Evolutionary conservation across 1,140 invertebrate genomes (phyloP).

Genomic region (Drusus annulatus): DNA sequence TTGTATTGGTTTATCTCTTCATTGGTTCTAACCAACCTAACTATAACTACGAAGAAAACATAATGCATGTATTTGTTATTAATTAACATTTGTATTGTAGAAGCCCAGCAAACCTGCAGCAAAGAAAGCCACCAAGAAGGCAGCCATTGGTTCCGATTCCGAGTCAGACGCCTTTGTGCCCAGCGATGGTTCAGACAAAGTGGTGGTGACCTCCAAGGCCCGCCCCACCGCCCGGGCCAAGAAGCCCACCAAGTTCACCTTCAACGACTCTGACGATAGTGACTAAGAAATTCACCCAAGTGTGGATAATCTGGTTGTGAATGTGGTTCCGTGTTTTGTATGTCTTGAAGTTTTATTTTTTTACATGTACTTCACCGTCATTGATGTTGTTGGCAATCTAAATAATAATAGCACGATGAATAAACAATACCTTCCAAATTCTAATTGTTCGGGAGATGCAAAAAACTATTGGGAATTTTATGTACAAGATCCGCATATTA

Average conservation of each 20-base stretch:
- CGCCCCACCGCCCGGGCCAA: slow-evolving; percentile 55
- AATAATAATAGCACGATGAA: no score
- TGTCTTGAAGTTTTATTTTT: slow-evolving; percentile 13
- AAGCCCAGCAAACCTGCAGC: slow-evolving; percentile 62
- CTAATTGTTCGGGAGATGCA: no score
- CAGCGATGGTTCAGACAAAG: slow-evolving; percentile 38
- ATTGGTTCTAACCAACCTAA: no score
- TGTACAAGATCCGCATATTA: no score
- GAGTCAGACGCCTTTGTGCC: slow-evolving; percentile 57
- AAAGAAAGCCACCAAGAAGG: slow-evolving; percentile 63
- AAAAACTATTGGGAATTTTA: no score
- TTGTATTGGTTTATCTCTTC: no score
- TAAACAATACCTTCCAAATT: no score
- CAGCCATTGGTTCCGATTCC: slow-evolving; percentile 58
- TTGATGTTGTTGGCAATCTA: no score
- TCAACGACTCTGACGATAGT: slow-evolving; percentile 63
- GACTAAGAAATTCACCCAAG: background rate
- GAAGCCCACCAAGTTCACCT: slow-evolving; percentile 62
- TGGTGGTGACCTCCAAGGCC: slow-evolving; percentile 44
- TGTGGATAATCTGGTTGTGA: slow-evolving; percentile 1
- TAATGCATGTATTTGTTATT: no score
- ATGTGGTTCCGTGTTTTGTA: background rate
- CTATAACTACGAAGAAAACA: no score
- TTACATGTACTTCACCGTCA: background rate
- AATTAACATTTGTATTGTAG: background rate